Percentiles rank a stretch among this genome's conserved stretches.
Conservation (phyloP, 2,113 vertebrate genomes). For the Lepus timidus region DNA sequence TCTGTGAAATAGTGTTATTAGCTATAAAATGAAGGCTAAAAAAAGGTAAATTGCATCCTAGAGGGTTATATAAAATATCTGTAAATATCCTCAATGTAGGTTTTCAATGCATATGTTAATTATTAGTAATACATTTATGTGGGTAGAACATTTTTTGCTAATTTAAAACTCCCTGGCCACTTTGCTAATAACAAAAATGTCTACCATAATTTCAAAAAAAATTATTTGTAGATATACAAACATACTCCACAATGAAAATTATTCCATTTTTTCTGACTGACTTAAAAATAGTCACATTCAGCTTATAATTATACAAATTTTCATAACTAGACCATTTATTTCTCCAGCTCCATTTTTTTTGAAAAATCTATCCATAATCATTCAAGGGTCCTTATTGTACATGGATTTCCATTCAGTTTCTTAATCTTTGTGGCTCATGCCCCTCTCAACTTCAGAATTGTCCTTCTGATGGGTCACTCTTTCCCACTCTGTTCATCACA, state of each 20-base stretch:
- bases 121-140: background rate
- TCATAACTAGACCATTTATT: background rate
- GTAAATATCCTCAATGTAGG: background rate
- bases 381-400: background rate
- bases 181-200: background rate
- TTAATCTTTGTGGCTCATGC: background rate
- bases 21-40: background rate
- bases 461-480: background rate
- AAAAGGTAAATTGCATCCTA: background rate
- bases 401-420: background rate
- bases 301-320: background rate
- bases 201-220: constrained; percentile 33
- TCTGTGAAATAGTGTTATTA: background rate
- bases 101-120: background rate
- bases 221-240: constrained; percentile 10
- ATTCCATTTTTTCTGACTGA: background rate
- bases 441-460: background rate
- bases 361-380: background rate
- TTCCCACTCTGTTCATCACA: background rate
- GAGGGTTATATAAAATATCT: constrained; percentile 2
- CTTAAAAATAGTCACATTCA: constrained; percentile 20
- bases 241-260: background rate
- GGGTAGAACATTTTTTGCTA: background rate
- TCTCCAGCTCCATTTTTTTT: background rate
- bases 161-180: background rate